These are phyloP conservation scores for Coreoperca whiteheadi DNA, from an alignment of 2,113 vertebrate genomes.

Conservation along the genomic window DNA sequence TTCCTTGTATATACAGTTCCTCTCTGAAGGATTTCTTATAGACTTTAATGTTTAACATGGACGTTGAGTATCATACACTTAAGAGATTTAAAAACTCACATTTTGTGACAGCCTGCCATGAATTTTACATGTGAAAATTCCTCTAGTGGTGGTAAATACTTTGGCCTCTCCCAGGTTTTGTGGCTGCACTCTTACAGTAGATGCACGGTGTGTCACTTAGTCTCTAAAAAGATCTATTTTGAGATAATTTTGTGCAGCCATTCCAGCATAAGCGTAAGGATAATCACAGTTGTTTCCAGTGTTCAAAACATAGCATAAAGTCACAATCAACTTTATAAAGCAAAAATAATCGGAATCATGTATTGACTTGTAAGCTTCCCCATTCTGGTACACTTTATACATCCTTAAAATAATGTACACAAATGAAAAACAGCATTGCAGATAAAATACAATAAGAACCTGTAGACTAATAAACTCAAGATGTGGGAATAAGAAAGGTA, in stretches of 20 bases:
- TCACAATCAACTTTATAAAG: not conserved
- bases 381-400: no score
- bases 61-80: slow-evolving; percentile 26
- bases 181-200: not conserved
- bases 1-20: slow-evolving; percentile 8
- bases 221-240: slow-evolving; percentile 27
- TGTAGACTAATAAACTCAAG: not conserved
- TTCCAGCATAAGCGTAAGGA: not conserved
- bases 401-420: not conserved
- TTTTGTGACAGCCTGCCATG: slow-evolving; percentile 14
- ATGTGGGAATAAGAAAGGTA: not conserved
- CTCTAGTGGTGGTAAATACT: slow-evolving; percentile 23
- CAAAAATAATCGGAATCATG: not conserved
- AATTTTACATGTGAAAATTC: slow-evolving; percentile 38
- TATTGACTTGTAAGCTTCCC: not conserved
- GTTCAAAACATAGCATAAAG: not conserved
- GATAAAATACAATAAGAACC: not conserved
- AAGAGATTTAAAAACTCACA: slow-evolving; percentile 23
- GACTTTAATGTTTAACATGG: slow-evolving; percentile 6
- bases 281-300: slow-evolving; percentile 6
- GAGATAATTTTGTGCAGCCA: not conserved
- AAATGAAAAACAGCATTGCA: not conserved
- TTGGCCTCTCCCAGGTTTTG: slow-evolving; percentile 12
- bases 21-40: slow-evolving; percentile 16
- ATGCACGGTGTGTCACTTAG: not conserved